Percentiles rank a stretch among this genome's conserved stretches.
These are phyloP conservation scores for Drosophila willistoni DNA, from an alignment of 1,140 invertebrate genomes.

Conservation along the genomic window DNA sequence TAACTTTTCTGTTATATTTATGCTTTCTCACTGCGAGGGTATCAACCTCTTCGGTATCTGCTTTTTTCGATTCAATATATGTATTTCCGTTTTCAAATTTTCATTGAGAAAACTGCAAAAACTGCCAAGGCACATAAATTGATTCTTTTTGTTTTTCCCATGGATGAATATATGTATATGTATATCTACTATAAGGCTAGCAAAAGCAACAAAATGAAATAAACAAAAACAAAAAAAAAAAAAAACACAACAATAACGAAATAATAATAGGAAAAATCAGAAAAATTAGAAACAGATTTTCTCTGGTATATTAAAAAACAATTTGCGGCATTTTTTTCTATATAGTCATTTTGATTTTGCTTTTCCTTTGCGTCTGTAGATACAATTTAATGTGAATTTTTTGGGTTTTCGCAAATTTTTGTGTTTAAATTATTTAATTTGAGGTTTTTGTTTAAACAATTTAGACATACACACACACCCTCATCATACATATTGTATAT, in stretches of 20 bases:
- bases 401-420: conserved; percentile 25
- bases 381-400: conserved; percentile 45
- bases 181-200: not conserved
- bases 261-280: conserved; percentile 22
- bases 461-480: conserved; percentile 29
- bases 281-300: conserved; percentile 23
- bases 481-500: conserved; percentile 41
- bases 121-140: conserved; percentile 9
- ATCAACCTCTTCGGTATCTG: conserved; percentile 1
- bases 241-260: conserved; percentile 7
- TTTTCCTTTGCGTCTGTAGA: conserved; percentile 64
- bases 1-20: too few relatives aligned
- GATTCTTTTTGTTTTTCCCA: not conserved
- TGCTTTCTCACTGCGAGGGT: not conserved
- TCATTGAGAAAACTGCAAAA: conserved; percentile 13
- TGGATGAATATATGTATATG: not conserved
- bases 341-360: conserved; percentile 10
- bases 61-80: not conserved
- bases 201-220: conserved; percentile 7
- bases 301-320: conserved; percentile 39
- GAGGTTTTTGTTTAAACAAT: conserved; percentile 20
- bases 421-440: not conserved
- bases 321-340: conserved; percentile 47
- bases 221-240: not conserved
- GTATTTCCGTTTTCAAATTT: not conserved